Percentiles rank a stretch among this genome's conserved stretches.
Conservation (phyloP, 2,113 vertebrate species). For the Trichomycterus rosablanca region DNA sequence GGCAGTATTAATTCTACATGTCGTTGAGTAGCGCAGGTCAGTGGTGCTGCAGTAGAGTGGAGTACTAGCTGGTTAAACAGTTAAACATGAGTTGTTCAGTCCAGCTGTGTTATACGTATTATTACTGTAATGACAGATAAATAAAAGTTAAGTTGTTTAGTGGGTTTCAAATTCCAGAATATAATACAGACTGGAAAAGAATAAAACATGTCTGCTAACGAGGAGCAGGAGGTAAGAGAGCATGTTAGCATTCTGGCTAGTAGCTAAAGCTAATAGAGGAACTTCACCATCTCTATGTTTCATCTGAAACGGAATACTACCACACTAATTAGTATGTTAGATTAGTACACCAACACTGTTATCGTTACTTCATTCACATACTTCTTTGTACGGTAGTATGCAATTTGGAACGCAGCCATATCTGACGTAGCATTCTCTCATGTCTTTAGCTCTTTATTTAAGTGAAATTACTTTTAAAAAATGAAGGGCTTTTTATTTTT, state of each 20-base stretch:
- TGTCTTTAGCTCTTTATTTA: too few species aligned
- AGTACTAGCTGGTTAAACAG: neutral
- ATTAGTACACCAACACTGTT: too few species aligned
- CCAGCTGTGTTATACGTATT: constrained; percentile 1
- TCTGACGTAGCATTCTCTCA: too few species aligned
- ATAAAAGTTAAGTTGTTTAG: neutral
- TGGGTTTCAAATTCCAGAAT: neutral
- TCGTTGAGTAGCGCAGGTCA: neutral
- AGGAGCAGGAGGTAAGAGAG: constrained; percentile 88
- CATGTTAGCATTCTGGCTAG: constrained; percentile 24
- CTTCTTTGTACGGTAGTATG: too few species aligned
- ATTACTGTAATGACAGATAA: too few species aligned
- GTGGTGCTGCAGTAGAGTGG: neutral
- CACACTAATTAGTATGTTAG: too few species aligned
- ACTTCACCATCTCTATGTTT: too few species aligned
- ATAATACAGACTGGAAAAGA: neutral
- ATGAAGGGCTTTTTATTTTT: too few species aligned
- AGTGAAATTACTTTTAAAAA: too few species aligned
- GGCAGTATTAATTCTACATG: neutral
- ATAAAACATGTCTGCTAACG: constrained; percentile 80
- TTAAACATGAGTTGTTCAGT: neutral
- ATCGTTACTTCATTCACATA: too few species aligned
- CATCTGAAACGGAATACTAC: too few species aligned
- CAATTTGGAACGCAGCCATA: too few species aligned
- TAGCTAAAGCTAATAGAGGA: constrained; percentile 33